Evolutionary conservation across 2,797 vertebrate species (phyloP).

Genomic region (Mastacembelus armatus): DNA sequence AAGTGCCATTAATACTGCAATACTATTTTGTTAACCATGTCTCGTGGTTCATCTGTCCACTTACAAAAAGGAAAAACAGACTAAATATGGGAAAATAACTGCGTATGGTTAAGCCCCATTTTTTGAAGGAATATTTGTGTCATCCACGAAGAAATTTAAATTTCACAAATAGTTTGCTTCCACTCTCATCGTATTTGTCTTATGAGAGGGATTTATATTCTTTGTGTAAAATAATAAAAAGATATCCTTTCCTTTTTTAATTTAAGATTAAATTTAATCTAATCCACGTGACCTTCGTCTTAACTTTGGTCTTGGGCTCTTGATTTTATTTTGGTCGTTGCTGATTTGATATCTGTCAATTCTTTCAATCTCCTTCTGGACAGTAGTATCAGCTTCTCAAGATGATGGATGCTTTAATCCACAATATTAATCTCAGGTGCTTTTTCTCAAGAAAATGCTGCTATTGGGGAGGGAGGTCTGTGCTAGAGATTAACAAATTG

Average conservation of each 20-base stretch:
- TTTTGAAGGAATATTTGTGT: background rate
- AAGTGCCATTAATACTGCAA: too few species aligned
- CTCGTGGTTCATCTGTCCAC: background rate
- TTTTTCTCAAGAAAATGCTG: slow-evolving; percentile 69
- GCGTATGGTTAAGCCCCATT: too few species aligned
- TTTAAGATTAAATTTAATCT: slow-evolving; percentile 85
- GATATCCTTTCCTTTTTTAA: slow-evolving; percentile 82
- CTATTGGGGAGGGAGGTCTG: slow-evolving; percentile 24
- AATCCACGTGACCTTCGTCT: slow-evolving; percentile 86
- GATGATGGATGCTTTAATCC: slow-evolving; percentile 81
- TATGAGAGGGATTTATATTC: slow-evolving; percentile 68
- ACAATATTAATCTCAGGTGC: slow-evolving; percentile 76
- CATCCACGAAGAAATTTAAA: slow-evolving; percentile 3
- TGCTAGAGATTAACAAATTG: slow-evolving; percentile 65
- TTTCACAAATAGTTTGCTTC: slow-evolving; percentile 15
- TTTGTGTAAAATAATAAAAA: slow-evolving; percentile 73
- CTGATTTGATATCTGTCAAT: slow-evolving; percentile 81
- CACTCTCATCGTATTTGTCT: slow-evolving; percentile 36
- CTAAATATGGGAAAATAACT: background rate
- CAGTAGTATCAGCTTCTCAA: slow-evolving; percentile 73
- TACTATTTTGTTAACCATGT: background rate
- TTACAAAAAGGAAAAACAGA: background rate
- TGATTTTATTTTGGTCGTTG: slow-evolving; percentile 84
- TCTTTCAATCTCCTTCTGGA: slow-evolving; percentile 83
- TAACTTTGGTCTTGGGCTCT: slow-evolving; percentile 83